Evolutionary conservation across 2,113 vertebrate genomes (phyloP), one percentile per base, ranked within the genome.

Genomic region (Plecturocebus donacophilus): DNA sequence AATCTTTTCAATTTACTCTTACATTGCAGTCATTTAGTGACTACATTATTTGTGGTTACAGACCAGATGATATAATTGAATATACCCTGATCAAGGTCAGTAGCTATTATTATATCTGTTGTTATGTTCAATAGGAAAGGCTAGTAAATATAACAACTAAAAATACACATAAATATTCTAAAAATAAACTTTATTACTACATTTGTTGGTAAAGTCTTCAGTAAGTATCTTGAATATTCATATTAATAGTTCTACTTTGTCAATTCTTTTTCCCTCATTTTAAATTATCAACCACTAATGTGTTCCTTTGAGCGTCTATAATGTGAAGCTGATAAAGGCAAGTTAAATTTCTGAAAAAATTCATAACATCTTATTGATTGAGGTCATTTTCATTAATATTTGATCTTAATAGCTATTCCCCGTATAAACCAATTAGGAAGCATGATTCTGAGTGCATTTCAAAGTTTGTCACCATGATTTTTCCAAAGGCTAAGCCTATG

Each of bases 331-430:
- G 25, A 54, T 71, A 86, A 97, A 82, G 93, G 68, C 54, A 84
- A 91, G 86, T 71, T 49, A 96, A 81, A 83, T 73, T 97, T 98
- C 94, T 82, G 88, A 95, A 96, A 96, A 96, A 95, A 79, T 75
- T 98, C 52, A 81, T 96, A 96, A 70, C 45, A 76, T 97, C 92
- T 97, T 96, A 92, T 83, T 96, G 95, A 97, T 82, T 97, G 96
- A 92, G 89, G 92, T 97, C 32, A 96, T 98, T 98, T 97, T 90
- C 82, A 98, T 98, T 97, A 98, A 97, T 96, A 98, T 76, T 35
- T 12, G 96, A 87, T 96, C 92, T 94, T 95, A 97, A 92, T 97
- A 97, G 91, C 45, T 75, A 35, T 97, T 86, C 45, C 66, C 84
- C 75, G 61, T 96, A n/a, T 96, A 97, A 87, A 97, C 79, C 35